Base-by-base conservation (phyloP, 2,113 vertebrate species). In the Vicugna pacos region DNA sequence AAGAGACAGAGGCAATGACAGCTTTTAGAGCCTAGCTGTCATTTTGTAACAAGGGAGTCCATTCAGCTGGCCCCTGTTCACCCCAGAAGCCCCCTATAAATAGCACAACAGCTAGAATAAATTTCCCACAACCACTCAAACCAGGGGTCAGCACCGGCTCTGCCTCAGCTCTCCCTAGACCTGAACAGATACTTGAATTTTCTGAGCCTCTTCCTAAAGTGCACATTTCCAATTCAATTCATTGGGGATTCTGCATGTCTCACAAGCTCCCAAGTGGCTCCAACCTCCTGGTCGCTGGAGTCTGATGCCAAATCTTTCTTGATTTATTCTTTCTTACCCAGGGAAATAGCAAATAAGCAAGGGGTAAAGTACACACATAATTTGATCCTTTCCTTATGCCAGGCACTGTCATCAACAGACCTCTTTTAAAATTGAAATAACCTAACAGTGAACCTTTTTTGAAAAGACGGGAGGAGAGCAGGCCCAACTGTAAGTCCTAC, bases 371-470 rank as follows among this genome's bases (percentile, higher is more conserved):
- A 10, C 10, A 52, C 3, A 10, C 8, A 20, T 54, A 32, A 26
- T 52, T 42, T 35, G 1, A 30, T 32, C 9, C 22, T 94, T 81
- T 30, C 14, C 13, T 89, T 64, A 85, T 42, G 26, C 2, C n/a
- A 86, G 20, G 2, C 6, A 50, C 35, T 46, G 0, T 77, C 20
- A 69, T 19, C 26, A 81, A 26, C 50, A 60, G 20, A 22, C 7
- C 19, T 54, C 15, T 16, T 77, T 65, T 42, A 54, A 91, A 94
- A 82, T 58, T 14, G 92, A 91, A 95, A 93, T 50, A 93, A 89
- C 24, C 2, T 17, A 48, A 12, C 3, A 73, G n/a, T 2, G 12
- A 10, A 20, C 6, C 5, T 35, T 83, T 50, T 81, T 35, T n/a
- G 8, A 50, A 85, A 60, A 87, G 4, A 90, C 4, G 5, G 14